A percentile compares a stretch with the other conserved stretches of the same genome.
Conservation (phyloP, 2,888 invertebrate species). For the Peribatodes rhomboidaria region DNA sequence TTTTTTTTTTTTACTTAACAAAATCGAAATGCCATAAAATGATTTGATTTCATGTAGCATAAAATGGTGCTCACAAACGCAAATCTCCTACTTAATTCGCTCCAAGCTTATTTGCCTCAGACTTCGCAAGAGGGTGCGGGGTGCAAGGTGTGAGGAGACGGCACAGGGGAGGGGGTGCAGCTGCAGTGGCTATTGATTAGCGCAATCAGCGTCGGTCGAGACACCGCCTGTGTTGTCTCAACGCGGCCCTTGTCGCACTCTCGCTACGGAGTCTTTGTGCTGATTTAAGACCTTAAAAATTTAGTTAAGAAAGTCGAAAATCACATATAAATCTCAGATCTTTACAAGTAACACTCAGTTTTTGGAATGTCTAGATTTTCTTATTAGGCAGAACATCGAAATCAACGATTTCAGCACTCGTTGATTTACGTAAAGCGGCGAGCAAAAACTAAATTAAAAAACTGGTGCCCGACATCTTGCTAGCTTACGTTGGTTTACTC, state of each 20-base stretch:
- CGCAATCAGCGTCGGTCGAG: slow-evolving; percentile 51
- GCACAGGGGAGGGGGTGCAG: slow-evolving; percentile 52
- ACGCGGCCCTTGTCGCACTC: slow-evolving; percentile 2
- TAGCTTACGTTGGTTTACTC: too few species aligned
- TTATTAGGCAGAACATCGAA: too few species aligned
- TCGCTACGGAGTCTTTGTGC: neutral
- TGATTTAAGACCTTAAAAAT: neutral
- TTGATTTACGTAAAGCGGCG: too few species aligned
- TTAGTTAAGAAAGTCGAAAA: too few species aligned
- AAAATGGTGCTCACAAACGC: neutral
- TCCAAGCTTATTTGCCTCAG: slow-evolving; percentile 7
- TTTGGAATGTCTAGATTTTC: too few species aligned
- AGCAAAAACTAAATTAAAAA: too few species aligned
- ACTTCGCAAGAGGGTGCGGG: slow-evolving; percentile 10
- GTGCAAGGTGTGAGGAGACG: slow-evolving; percentile 20
- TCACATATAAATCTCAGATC: too few species aligned
- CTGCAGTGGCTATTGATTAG: slow-evolving; percentile 76
- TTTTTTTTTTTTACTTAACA: too few species aligned
- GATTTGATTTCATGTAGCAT: neutral
- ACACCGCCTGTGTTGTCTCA: slow-evolving; percentile 14
- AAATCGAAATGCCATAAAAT: neutral
- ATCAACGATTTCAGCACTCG: too few species aligned
- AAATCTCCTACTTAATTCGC: too few species aligned
- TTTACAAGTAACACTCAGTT: too few species aligned
- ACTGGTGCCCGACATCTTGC: too few species aligned